Percentiles rank a stretch among this genome's conserved stretches.
These are phyloP conservation scores for Himantopus leucocephalus DNA, from an alignment of 2,113 vertebrate species.

Conservation along the genomic window DNA sequence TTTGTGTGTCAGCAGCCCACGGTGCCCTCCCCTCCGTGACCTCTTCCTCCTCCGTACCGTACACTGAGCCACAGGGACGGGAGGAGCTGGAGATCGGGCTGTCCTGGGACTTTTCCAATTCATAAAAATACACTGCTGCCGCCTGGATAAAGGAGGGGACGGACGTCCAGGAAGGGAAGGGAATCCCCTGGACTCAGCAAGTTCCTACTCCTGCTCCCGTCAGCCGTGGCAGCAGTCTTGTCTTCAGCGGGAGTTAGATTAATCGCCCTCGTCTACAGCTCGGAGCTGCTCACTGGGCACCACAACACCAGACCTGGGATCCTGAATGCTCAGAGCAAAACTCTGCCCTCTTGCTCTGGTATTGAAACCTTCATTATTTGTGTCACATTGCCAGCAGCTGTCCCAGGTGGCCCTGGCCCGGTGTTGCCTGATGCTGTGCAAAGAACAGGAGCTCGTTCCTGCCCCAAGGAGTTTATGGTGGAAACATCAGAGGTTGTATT, in stretches of 20 bases:
- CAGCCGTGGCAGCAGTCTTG: background rate
- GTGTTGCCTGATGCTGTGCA: background rate
- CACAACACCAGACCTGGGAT: background rate
- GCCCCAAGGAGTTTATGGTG: background rate
- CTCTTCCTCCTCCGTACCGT: conserved; percentile 7
- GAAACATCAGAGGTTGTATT: background rate
- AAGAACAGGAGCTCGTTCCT: background rate
- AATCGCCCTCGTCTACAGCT: background rate
- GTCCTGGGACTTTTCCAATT: conserved; percentile 49
- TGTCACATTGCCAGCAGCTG: background rate
- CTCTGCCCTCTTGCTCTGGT: background rate
- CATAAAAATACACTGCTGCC: background rate
- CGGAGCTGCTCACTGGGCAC: accelerated
- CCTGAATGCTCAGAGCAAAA: background rate
- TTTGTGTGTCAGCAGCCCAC: conserved; percentile 3
- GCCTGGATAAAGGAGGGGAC: background rate
- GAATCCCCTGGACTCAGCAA: conserved; percentile 41
- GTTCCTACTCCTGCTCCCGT: background rate
- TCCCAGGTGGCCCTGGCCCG: background rate
- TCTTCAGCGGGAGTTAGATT: background rate
- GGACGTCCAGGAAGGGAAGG: conserved; percentile 14
- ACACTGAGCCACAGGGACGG: background rate
- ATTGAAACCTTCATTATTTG: background rate
- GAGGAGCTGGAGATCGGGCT: background rate
- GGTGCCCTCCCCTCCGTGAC: background rate